Conservation (phyloP, 2,888 invertebrate species). For the Xestobium rufovillosum region DNA sequence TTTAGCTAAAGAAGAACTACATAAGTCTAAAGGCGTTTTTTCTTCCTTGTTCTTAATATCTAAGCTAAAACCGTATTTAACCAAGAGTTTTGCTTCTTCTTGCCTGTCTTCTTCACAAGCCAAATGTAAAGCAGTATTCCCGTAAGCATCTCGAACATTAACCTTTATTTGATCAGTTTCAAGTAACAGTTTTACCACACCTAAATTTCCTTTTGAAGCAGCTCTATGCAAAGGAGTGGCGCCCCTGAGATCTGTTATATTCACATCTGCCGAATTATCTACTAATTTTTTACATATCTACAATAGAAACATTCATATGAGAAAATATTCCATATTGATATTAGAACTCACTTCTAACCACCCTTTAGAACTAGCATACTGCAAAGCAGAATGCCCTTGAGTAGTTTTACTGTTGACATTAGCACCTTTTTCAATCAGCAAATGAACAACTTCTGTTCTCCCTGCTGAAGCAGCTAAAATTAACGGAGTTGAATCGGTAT, state of each 20-base stretch:
- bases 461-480: conserved; percentile 77
- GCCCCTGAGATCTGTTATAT: conserved; percentile 58
- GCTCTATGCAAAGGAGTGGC: conserved; percentile 75
- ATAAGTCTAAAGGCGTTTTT: conserved; percentile 58
- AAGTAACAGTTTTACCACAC: conserved; percentile 60
- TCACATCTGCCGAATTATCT: conserved; percentile 59
- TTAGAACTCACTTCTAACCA: conserved; percentile 54
- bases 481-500: conserved; percentile 69
- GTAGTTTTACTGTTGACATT: conserved; percentile 64
- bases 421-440: conserved; percentile 60
- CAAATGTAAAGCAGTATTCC: conserved; percentile 73
- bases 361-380: conserved; percentile 82
- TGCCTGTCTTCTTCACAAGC: conserved; percentile 74
- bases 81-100: conserved; percentile 57
- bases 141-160: conserved; percentile 59
- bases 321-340: too few relatives aligned
- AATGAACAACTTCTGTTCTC: conserved; percentile 56
- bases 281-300: conserved; percentile 63
- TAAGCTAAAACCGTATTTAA: conserved; percentile 56
- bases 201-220: conserved; percentile 65
- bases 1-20: conserved; percentile 27
- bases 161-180: conserved; percentile 47
- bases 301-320: too few relatives aligned
- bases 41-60: conserved; percentile 57
- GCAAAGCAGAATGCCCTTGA: conserved; percentile 72